Evolutionary conservation across 2,797 vertebrate genomes (phyloP), one percentile per base, ranked within the genome.

Genomic region (Lates japonicus): DNA sequence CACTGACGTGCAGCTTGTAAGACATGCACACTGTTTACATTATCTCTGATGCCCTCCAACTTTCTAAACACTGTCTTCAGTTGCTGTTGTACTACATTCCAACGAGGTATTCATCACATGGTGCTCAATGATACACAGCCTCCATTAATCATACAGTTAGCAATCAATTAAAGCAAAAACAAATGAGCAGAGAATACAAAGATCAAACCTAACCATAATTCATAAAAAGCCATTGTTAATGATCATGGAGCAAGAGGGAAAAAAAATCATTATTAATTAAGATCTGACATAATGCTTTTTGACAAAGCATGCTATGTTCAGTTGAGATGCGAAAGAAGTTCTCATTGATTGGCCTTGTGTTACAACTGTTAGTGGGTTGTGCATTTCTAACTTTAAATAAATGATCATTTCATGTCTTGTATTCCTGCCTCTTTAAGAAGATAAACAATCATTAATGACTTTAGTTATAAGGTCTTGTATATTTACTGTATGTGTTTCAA

Each of bases 101-200:
- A 94, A 95, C 95, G 94, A 93, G 93, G 95, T 96, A 98, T 98
- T 97, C 95, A 98, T 98, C 96, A 95, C 94, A 87, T 87, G 92
- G 88, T 92, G 90, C 94, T 95, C 93, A 95, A 95, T 95, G 96
- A 62, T 74, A 95, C 95, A 92, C 83, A 86, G 90, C 90, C 93
- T 93, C 94, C 95, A 98, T 98, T 97, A 96, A 97, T 98, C 97
- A 97, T 90, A 92, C 92, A 95, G 95, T 94, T 96, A 96, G 95
- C 95, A 93, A 97, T 98, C 97, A 97, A 98, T 97, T 98, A 97
- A 96, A 96, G 95, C 94, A 95, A 92, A 97, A 97, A 97, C 97
- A 97, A 97, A 99, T 97, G 95, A 97, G 96, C 93, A 95, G 96
- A 96, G 96, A 96, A 96, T 96, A 96, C 93, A 94, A 94, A 92